phyloP scores from a whole-genome alignment of 2,888 invertebrate genomes.

The Leptinotarsa rubiginosa region DNA sequence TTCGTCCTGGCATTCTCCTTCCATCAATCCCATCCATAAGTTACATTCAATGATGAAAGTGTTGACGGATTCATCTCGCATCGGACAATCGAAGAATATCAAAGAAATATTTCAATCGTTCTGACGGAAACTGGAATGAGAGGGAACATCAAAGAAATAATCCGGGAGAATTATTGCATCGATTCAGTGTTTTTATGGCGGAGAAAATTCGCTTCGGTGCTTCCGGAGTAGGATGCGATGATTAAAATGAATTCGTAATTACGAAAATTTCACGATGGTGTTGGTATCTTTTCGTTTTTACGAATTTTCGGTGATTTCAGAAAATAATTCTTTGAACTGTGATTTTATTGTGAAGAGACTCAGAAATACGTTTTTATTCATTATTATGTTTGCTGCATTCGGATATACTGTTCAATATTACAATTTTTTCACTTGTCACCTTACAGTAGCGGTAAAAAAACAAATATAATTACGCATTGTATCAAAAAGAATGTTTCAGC shows the following conservation, averaged over 20 bases:
- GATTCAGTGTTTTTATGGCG: constrained; percentile 23
- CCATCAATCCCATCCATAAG: constrained; percentile 35
- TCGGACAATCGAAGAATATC: constrained; percentile 18
- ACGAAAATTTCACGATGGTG: background rate
- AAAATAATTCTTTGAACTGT: too few relatives aligned
- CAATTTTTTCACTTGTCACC: too few relatives aligned
- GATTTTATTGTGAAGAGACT: too few relatives aligned
- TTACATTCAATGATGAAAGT: constrained; percentile 44
- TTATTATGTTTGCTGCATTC: too few relatives aligned
- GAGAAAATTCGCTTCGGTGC: constrained; percentile 5
- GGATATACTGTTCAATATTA: too few relatives aligned
- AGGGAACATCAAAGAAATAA: constrained; percentile 25
- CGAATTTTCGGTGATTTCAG: too few relatives aligned
- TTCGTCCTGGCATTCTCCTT: constrained; percentile 36
- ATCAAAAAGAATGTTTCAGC: too few relatives aligned
- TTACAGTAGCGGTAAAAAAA: too few relatives aligned
- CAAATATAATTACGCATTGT: too few relatives aligned
- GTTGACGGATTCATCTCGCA: constrained; percentile 40
- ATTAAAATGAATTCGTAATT: constrained; percentile 8
- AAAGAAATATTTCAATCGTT: constrained; percentile 21
- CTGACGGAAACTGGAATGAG: constrained; percentile 12
- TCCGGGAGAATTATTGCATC: constrained; percentile 21
- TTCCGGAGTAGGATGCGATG: background rate
- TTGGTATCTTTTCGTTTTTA: background rate
- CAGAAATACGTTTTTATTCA: too few relatives aligned